Evolutionary conservation across 1,140 invertebrate genomes (phyloP), one percentile per base, ranked within the genome.

Genomic region (Drosophila pachea): DNA sequence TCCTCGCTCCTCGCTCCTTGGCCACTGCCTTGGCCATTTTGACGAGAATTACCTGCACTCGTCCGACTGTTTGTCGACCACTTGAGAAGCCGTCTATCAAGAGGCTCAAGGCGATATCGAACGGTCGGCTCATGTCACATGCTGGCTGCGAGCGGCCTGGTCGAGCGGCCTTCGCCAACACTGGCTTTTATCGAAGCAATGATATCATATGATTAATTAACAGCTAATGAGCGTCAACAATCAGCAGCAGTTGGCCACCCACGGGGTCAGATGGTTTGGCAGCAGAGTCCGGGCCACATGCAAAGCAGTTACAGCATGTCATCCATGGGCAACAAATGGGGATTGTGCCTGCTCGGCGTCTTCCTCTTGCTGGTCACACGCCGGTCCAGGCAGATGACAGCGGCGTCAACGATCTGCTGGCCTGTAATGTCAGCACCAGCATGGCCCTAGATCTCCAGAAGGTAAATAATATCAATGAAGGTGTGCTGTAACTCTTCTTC

Each of bases 141-240:
- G 14, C 35, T 43, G 32, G 5, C 22, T 29, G 22, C 22, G 22
- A 22, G 22, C 14, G 43, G 7, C 5, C 22, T 35, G 11, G 1
- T 8, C 50, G 32, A n/a, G n/a, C n/a, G n/a, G n/a, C n/a, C n/a
- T 60, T 71, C 6, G 22, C 40, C 76, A 75, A 50, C 60, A 72
- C 73, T 76, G 48, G 8, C 33, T 7, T 73, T 59, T 70, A 73
- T 60, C 56, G 32, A 8, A 67, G 36, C 38, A 66, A 36, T 58
- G 79, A 74, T 84, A 83, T 55, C 38, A 76, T 12, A 59, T 83
- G 79, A 83, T 84, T 64, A 68, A 83, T 83, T 76, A 56, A 0
- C 36, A 52, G 12, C 52, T 64, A 52, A 69, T 66, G 63, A 67
- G 29, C 22, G 16, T 7, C 12, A 68, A 68, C 68, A 62, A 73